These are phyloP conservation scores for Apotomis turbidana DNA, from an alignment of 2,888 invertebrate species.

Conservation along the genomic window DNA sequence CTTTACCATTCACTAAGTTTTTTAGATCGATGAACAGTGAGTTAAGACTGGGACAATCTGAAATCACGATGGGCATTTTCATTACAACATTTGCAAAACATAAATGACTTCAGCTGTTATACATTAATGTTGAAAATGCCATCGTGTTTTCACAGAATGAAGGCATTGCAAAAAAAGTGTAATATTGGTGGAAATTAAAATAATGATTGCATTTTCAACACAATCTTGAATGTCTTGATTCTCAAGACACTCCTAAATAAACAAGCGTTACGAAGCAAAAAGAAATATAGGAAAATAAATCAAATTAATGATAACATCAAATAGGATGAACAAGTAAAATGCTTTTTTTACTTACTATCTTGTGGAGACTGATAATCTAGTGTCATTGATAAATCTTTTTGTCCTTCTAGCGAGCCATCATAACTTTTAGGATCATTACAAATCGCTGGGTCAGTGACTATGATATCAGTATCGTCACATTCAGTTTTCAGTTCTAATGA, in stretches of 20 bases:
- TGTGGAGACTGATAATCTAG: conserved; percentile 75
- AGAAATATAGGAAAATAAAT: conserved; percentile 40
- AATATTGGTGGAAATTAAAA: conserved; percentile 66
- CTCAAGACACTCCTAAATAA: conserved; percentile 48
- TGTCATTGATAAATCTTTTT: conserved; percentile 63
- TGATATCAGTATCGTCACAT: conserved; percentile 78
- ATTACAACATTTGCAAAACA: conserved; percentile 57
- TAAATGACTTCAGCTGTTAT: conserved; percentile 49
- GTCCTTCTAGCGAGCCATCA: conserved; percentile 66
- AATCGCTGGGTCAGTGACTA: conserved; percentile 74
- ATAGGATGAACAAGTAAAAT: conserved; percentile 12
- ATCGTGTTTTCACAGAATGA: conserved; percentile 79
- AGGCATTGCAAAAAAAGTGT: conserved; percentile 72
- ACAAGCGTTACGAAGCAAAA: conserved; percentile 59
- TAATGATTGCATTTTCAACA: conserved; percentile 83
- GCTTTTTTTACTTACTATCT: conserved; percentile 72
- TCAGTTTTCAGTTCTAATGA: conserved; percentile 73
- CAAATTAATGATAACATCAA: conserved; percentile 18
- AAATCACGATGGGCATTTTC: conserved; percentile 84
- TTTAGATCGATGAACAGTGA: conserved; percentile 80
- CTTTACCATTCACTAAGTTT: conserved; percentile 80
- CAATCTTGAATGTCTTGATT: conserved; percentile 64
- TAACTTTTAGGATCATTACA: conserved; percentile 71
- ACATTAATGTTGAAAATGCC: conserved; percentile 80
- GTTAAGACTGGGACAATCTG: conserved; percentile 80